Conservation (phyloP, 2,797 vertebrate genomes). For the Tauraco hartlaubi region DNA sequence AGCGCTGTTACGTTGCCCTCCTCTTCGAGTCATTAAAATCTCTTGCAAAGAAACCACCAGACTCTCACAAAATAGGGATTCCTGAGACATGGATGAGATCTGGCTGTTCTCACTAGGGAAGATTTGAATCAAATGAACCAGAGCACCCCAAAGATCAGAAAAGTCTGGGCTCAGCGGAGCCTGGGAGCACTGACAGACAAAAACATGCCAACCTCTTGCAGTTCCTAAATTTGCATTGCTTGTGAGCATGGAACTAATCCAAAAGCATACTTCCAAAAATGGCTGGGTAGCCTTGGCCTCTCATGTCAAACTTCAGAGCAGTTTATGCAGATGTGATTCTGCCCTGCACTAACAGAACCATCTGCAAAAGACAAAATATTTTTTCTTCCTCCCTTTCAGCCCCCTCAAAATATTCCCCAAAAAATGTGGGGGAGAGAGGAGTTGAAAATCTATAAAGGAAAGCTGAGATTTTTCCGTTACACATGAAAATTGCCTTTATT, state of each 20-base stretch:
- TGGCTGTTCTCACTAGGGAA: not conserved
- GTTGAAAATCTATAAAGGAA: not conserved
- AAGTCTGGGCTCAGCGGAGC: not conserved
- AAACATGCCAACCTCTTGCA: not conserved
- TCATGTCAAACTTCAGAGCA: not conserved
- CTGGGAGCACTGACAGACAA: not conserved
- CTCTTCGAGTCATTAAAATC: not conserved
- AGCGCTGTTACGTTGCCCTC: not conserved
- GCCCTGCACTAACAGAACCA: not conserved
- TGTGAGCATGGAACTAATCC: accelerated
- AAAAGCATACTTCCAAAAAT: not conserved
- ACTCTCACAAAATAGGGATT: not conserved
- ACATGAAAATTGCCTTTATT: not conserved
- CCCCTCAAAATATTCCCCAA: not conserved
- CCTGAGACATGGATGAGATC: accelerated
- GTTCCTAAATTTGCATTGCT: not conserved
- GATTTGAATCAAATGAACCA: not conserved
- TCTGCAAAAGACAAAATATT: not conserved
- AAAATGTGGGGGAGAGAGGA: not conserved
- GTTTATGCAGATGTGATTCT: not conserved
- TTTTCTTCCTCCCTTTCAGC: not conserved
- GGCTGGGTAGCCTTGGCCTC: not conserved
- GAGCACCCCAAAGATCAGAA: not conserved
- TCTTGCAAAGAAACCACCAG: not conserved
- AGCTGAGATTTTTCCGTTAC: not conserved